Evolutionary conservation across 1,140 invertebrate species (phyloP).

Genomic region (Gyrodactylus salaris): DNA sequence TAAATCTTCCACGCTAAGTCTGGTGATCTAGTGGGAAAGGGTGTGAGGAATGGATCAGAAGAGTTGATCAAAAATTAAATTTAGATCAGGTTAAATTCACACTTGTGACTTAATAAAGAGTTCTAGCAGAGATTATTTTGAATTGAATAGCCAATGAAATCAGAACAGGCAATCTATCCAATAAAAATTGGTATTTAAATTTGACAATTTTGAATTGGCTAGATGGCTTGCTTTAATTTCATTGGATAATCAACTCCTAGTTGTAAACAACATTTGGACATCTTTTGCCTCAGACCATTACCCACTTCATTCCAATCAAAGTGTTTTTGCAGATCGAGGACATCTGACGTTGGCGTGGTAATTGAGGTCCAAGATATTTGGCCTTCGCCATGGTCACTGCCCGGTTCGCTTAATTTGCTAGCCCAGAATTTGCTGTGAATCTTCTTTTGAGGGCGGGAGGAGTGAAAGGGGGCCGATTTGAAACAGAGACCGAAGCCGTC

Average conservation of each 20-base stretch:
- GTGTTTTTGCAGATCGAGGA: neutral
- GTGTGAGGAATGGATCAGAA: too few species aligned
- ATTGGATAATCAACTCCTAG: too few species aligned
- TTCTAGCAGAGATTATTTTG: neutral
- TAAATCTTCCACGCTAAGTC: too few species aligned
- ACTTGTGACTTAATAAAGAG: neutral
- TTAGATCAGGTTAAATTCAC: neutral
- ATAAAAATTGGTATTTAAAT: too few species aligned
- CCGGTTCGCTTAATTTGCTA: neutral
- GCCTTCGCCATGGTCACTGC: neutral
- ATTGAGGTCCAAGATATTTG: neutral
- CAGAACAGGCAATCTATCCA: too few species aligned
- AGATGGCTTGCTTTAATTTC: too few species aligned
- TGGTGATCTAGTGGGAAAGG: too few species aligned
- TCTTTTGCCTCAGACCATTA: too few species aligned
- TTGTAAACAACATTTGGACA: too few species aligned
- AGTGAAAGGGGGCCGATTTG: neutral
- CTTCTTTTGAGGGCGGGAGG: neutral
- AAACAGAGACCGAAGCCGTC: neutral
- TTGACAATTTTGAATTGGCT: too few species aligned
- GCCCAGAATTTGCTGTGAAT: neutral
- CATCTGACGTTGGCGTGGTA: neutral
- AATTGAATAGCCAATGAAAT: neutral
- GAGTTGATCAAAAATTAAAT: too few species aligned
- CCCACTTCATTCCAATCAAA: neutral